Evolutionary conservation across 2,888 invertebrate species (phyloP).

Genomic region (Sialis fuliginosa): DNA sequence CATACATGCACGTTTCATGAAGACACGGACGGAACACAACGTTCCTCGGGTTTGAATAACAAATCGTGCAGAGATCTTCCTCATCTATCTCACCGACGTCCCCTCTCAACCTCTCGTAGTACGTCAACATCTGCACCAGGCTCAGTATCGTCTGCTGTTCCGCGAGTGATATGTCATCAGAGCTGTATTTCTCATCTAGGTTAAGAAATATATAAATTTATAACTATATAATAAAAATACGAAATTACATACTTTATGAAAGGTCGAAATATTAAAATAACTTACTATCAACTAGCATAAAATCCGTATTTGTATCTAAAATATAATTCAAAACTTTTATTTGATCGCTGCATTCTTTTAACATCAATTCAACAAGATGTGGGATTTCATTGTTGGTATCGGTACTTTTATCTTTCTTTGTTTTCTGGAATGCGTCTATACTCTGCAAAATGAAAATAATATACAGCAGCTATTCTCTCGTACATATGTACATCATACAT

Average conservation of each 20-base stretch:
- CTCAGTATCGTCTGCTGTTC: not conserved
- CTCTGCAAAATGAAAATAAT: not conserved
- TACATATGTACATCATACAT: not conserved
- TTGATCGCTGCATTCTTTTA: slow-evolving; percentile 4
- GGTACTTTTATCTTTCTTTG: not conserved
- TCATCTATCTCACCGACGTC: not conserved
- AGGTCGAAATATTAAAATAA: not conserved
- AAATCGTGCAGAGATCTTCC: slow-evolving; percentile 2
- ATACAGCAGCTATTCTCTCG: not conserved
- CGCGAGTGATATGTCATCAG: not conserved
- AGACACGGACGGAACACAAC: slow-evolving; percentile 2
- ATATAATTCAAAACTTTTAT: slow-evolving; percentile 1
- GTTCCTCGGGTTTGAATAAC: slow-evolving; percentile 3
- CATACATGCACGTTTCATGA: slow-evolving; percentile 4
- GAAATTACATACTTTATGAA: not conserved
- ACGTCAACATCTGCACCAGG: not conserved
- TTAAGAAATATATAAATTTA: not conserved
- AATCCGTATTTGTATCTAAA: slow-evolving; percentile 1
- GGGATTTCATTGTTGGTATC: not conserved
- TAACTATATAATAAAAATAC: no score
- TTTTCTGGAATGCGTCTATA: not conserved
- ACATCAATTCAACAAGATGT: not conserved
- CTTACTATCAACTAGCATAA: slow-evolving; percentile 2
- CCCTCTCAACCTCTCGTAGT: not conserved
- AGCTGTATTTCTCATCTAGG: not conserved